Evolutionary conservation across 2,888 invertebrate genomes (phyloP), one percentile per base, ranked within the genome.

Genomic region (Phaedon cochleariae): DNA sequence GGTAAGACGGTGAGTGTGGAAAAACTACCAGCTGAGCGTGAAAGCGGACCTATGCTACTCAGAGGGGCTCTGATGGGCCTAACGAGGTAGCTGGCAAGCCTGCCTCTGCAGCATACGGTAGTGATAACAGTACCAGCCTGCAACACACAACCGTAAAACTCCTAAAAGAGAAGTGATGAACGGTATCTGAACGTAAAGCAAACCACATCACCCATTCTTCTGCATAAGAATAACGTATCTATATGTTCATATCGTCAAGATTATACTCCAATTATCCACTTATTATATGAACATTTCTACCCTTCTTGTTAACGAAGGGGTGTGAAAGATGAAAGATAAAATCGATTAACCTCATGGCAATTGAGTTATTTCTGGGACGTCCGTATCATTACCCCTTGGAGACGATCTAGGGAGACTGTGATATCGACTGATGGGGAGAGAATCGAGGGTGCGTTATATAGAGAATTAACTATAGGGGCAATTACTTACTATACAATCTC

Each of bases 351-450:
- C 66, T 65, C 67, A 62, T 70, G 70, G 73, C 70, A 67, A 57
- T 57, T 57, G 57, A 68, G 68, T 65, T 67, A 67, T 68, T 69
- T 70, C 68, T 72, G 72, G 70, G 70, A 68, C 65, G 69, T 72
- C 69, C 68, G 70, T 65, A 66, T 65, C 67, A 74, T 74, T 70
- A 66, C 71, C 71, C 74, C 73, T 68, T 37, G 54, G 73, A 71
- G 74, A 73, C 62, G 67, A 70, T 73, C 58, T 61, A 45, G n/a
- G 41, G 41, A 41, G 41, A 62, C 65, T 65, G 63, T 70, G 64
- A 70, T 65, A 71, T 69, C 69, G 65, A 67, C 41, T 41, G n/a
- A n/a, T n/a, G 41, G 41, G 71, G 71, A 67, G 64, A 64, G 37
- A 34, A 49, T 41, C 41, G 52, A 55, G 55, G 55, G 55, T 37